These are phyloP conservation scores for Murina feae DNA, from an alignment of 2,113 vertebrate genomes.

Conservation along the genomic window DNA sequence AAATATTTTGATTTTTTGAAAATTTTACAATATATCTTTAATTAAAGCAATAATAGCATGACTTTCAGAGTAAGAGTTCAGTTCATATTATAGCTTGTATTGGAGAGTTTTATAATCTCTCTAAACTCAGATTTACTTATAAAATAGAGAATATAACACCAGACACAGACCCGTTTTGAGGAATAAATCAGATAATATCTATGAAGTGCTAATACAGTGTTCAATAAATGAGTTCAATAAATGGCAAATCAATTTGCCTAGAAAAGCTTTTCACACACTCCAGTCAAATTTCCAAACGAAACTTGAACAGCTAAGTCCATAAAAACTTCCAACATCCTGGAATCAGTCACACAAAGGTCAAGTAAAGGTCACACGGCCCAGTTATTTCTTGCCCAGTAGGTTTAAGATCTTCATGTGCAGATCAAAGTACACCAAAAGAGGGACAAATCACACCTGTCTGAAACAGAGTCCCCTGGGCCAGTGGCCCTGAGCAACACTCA, in stretches of 20 bases:
- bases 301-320: background rate
- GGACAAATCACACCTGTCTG: background rate
- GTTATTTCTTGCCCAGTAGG: background rate
- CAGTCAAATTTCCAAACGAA: background rate
- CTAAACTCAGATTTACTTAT: background rate
- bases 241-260: background rate
- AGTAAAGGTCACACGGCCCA: background rate
- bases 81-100: background rate
- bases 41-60: background rate
- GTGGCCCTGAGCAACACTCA: background rate
- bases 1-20: background rate
- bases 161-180: background rate
- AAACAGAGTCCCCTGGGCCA: background rate
- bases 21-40: background rate
- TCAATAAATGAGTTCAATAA: background rate
- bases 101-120: background rate
- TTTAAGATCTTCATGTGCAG: background rate
- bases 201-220: background rate
- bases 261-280: background rate
- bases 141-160: background rate
- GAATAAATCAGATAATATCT: background rate
- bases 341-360: background rate
- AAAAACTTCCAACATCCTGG: background rate
- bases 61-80: conserved; percentile 29
- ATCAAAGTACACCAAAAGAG: background rate